Percentiles rank a stretch among this genome's conserved stretches.
Conservation (phyloP, 2,113 vertebrate species). For the Gobiocypris rarus region DNA sequence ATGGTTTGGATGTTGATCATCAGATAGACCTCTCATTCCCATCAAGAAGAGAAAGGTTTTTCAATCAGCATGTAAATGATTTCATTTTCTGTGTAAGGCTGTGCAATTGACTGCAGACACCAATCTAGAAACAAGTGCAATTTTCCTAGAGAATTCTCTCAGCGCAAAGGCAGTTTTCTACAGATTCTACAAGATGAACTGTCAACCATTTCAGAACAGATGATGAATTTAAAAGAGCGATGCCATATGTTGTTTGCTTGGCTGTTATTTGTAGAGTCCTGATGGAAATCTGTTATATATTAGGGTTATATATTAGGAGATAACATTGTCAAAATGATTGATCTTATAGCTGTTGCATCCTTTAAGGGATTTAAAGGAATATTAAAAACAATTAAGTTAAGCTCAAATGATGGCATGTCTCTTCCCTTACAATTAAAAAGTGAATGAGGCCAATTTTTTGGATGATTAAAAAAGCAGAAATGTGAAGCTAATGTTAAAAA, state of each 20-base stretch:
- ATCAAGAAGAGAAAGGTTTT: slow-evolving; percentile 2
- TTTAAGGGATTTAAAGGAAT: neutral
- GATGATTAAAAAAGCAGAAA: neutral
- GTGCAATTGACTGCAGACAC: neutral
- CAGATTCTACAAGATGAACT: neutral
- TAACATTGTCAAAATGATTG: slow-evolving; percentile 20
- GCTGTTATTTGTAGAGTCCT: neutral
- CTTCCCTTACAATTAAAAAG: no score
- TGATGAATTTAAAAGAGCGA: slow-evolving; percentile 14
- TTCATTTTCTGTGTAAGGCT: slow-evolving; percentile 17
- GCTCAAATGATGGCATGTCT: neutral
- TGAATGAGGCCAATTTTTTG: neutral
- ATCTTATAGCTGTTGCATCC: neutral
- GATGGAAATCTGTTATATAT: neutral
- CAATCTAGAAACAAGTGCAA: neutral
- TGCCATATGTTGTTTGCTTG: slow-evolving; percentile 5
- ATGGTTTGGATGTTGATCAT: neutral
- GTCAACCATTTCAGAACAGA: neutral
- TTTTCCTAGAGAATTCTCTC: slow-evolving; percentile 10
- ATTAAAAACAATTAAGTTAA: neutral
- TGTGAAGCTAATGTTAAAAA: neutral
- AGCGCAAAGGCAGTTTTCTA: neutral
- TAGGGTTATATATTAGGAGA: neutral
- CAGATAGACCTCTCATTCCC: neutral
- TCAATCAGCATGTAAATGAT: neutral